Evolutionary conservation across 2,888 invertebrate species (phyloP), one percentile per base, ranked within the genome.

Genomic region (Diarsia brunnea): DNA sequence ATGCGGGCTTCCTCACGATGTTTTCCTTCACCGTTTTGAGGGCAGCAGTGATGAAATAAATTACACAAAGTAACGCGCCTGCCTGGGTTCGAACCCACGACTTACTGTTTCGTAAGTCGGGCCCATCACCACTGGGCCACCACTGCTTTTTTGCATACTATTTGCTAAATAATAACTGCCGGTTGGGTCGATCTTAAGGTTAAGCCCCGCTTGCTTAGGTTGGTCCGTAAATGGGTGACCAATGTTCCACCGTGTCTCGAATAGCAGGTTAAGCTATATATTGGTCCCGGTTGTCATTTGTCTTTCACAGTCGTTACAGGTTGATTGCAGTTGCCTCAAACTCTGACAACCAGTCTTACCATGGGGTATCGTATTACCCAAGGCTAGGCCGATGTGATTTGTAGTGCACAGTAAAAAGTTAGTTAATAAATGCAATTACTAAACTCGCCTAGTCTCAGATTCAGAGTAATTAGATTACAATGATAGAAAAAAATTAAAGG

Each of bases 401-500:
- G 47, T 19, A n/a, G 14, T 27, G 14, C n/a, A 58, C 27, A 64
- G 47, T 19, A 1, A 55, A 24, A 14, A 55, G 14, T 55, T 5
- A 24, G 2, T 24, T n/a, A 4, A n/a, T 55, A 55, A 24, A 55
- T 14, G 24, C 14, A 24, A 4, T 0, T n/a, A 24, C 16, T 19
- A 2, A 55, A 49, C 49, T 49, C 21, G 49, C 49, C 7, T 55
- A 51, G 53, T 16, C 14, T 49, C 53, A 45, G 16, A 27, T n/a
- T 31, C n/a, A n/a, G 43, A 53, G 43, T 49, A 55, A 55, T 51
- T 27, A 60, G 47, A 64, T 67, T 31, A 3, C n/a, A 61, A 69
- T 69, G 8, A 64, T 19, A 10, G 12, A 47, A 38, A 61, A 38
- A 27, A 2, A 7, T 14, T 38, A 12, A 43, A 24, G 60, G 64